Evolutionary conservation across 2,797 vertebrate genomes (phyloP).

Genomic region (Setipinna tenuifilis): DNA sequence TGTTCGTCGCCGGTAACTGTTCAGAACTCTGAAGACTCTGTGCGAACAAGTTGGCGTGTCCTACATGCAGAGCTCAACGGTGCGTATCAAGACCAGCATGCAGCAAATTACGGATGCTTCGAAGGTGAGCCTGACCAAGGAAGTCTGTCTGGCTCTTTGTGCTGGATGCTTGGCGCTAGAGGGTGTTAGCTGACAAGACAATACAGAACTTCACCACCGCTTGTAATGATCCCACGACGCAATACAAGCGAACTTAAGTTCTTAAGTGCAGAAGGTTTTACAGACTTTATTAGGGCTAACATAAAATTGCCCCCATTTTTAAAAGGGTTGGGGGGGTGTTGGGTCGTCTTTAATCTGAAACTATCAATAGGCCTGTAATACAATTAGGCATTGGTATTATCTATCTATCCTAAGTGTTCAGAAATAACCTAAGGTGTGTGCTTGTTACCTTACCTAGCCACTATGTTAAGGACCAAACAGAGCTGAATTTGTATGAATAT

Average conservation of each 20-base stretch:
- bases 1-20: neutral
- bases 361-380: no score
- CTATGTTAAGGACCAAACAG: no score
- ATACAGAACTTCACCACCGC: conserved; percentile 27
- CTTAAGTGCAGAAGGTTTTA: neutral
- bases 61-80: conserved; percentile 1
- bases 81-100: conserved; percentile 28
- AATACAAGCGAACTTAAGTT: neutral
- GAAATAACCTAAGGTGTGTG: no score
- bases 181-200: conserved; percentile 78
- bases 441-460: no score
- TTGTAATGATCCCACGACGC: neutral
- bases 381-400: no score
- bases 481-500: neutral
- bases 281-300: neutral
- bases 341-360: no score
- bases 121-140: conserved; percentile 17
- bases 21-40: conserved; percentile 18
- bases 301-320: neutral
- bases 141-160: conserved; percentile 55
- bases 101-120: conserved; percentile 5
- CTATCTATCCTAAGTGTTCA: no score
- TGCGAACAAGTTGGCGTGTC: conserved; percentile 13
- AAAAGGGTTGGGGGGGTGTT: no score
- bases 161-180: conserved; percentile 74